Evolutionary conservation across 2,888 invertebrate species (phyloP), one percentile per base, ranked within the genome.

Genomic region (Spisula solida): DNA sequence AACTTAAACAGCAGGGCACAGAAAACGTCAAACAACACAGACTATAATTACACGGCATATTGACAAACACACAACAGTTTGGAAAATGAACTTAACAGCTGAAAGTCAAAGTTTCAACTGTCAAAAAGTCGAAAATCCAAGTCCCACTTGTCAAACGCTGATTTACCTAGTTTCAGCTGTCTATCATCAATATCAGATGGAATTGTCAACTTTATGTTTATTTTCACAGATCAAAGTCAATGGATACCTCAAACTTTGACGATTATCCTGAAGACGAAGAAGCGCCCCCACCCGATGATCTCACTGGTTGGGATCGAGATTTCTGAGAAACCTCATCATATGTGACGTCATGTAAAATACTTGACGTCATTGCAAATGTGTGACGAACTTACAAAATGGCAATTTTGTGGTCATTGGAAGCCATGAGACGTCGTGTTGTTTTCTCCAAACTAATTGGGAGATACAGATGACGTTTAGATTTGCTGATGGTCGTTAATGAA

Each of bases 161-260:
- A n/a, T n/a, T n/a, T n/a, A n/a, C n/a, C n/a, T n/a, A n/a, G n/a
- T n/a, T n/a, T n/a, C n/a, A n/a, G n/a, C n/a, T n/a, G n/a, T n/a
- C n/a, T n/a, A n/a, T n/a, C n/a, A n/a, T n/a, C n/a, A n/a, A n/a
- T n/a, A n/a, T n/a, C n/a, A n/a, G n/a, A 41, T 41, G 41, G 8
- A 41, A 41, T 41, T 41, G 4, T 5, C 2, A 41, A 5, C 2
- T 2, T 41, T 41, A 8, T 41, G 41, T 41, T 56, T n/a, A 20
- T 75, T 41, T 87, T 94, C 94, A 5, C 93, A 97, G 95, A 98
- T 99, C 2, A 98, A 98, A 95, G 98, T 98, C 98, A 5, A 97
- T 98, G 18, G 99, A 99, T 97, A 98, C 99, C 0, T 98, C 98
- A 92, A 99, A 99, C 97, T 99, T 99, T 96, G 99, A 99, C 97